Base-by-base conservation (phyloP, 2,113 vertebrate species). In the Cephalopterus ornatus region DNA sequence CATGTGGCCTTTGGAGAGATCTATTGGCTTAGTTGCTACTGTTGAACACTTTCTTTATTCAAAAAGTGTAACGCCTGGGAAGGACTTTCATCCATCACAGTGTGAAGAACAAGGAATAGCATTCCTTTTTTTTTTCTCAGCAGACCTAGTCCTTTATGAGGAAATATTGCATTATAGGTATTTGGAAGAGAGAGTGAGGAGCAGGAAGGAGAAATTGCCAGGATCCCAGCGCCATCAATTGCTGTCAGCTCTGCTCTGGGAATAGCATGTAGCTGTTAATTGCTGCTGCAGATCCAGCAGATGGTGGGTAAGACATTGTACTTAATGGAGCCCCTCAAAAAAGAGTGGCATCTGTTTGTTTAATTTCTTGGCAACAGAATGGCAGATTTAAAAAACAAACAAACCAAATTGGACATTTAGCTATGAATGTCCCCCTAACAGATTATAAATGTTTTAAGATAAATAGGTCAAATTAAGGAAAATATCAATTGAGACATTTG, bases 341-440 rank as follows among this genome's bases (percentile, higher is more conserved):
- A 92, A 95, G 92, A 92, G 94, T 95, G 97, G 97, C 97, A 98
- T 97, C 98, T 98, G 97, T 97, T 98, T 98, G 97, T 97, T 97
- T 98, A 97, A 98, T 97, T 97, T 97, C 97, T 97, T 97, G 85
- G 82, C 82, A 94, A 95, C 42, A 32, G 89, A 97, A 96, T 0
- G 10, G 67, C 88, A 93, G 93, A 94, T 97, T 97, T 96, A 94
- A 97, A 97, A 97, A 97, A 96, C 97, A 98, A 95, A 95, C 84
- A 75, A 92, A 93, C 78, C 8, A 92, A 95, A 93, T 87, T 78
- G 66, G 90, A 95, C 88, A 71, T 94, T 97, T 96, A 86, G 80
- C 96, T 95, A 91, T 19, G 87, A 97, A 72, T 15, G 26, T 94
- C 84, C 65, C 58, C 49, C 83, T 53, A 83, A 89, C 65, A 79